A percentile compares a stretch with the other conserved stretches of the same genome.
Conservation (phyloP, 2,797 vertebrate genomes). For the Lagothrix lagotricha region DNA sequence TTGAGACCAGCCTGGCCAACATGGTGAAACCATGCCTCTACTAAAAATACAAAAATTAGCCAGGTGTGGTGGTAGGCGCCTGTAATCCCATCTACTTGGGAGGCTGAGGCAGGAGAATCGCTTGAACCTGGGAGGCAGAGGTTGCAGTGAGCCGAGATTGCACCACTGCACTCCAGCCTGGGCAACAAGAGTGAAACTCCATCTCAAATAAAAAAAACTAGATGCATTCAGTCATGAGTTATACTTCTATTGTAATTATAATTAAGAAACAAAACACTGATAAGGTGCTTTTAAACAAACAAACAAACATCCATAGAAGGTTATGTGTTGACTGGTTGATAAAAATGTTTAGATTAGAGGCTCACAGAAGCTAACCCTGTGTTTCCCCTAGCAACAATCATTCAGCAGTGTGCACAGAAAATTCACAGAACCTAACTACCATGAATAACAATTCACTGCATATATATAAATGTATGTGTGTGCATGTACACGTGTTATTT, state of each 20-base stretch:
- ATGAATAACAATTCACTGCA: neutral
- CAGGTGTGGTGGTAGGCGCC: rapidly evolving
- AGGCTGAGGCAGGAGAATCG: neutral
- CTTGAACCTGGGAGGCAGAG: neutral
- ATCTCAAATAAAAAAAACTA: neutral
- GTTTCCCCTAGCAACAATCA: neutral
- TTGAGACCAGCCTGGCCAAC: neutral
- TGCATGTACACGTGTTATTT: neutral
- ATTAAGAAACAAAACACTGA: neutral
- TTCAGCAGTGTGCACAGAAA: neutral
- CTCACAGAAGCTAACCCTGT: neutral
- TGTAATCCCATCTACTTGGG: neutral
- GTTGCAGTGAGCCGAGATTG: neutral
- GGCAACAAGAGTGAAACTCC: neutral
- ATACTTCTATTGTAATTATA: neutral
- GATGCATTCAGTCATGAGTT: neutral
- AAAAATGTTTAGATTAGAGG: neutral
- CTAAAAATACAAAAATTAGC: neutral
- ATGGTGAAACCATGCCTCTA: neutral
- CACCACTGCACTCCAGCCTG: neutral
- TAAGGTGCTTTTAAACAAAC: neutral
- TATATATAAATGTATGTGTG: neutral
- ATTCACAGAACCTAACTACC: neutral
- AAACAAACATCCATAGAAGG: neutral
- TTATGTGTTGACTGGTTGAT: neutral